Evolutionary conservation across 37 sponge, comb jelly and placozoan genomes (phyloP).

Genomic region (Sycon ciliatum): DNA sequence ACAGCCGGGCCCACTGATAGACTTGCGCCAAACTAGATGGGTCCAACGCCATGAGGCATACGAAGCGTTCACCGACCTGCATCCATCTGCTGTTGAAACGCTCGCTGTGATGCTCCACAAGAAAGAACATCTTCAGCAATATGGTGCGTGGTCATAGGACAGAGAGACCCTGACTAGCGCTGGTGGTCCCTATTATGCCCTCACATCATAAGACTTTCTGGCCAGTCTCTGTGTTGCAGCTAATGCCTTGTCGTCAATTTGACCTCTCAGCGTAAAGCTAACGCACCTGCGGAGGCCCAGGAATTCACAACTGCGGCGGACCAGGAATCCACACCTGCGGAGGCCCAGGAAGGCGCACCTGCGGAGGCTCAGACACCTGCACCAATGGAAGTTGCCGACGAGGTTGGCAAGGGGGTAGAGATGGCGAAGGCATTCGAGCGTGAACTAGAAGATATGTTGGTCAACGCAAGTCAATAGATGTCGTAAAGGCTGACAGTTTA

Average conservation of each 20-base stretch:
- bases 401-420: too few species aligned
- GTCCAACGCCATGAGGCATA: slow-evolving; percentile 47
- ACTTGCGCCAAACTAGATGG: slow-evolving; percentile 43
- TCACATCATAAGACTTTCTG: not conserved
- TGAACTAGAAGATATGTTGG: too few species aligned
- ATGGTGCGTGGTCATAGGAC: slow-evolving; percentile 56
- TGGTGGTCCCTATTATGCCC: not conserved
- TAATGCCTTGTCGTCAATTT: not conserved
- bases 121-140: slow-evolving; percentile 15
- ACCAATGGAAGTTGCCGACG: too few species aligned
- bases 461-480: slow-evolving; percentile 15
- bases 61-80: slow-evolving; percentile 42
- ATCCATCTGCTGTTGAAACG: slow-evolving; percentile 24
- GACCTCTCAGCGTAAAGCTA: not conserved
- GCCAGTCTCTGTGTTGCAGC: too few species aligned
- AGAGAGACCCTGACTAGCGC: slow-evolving; percentile 12
- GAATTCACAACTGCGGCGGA: too few species aligned
- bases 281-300: too few species aligned
- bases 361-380: too few species aligned
- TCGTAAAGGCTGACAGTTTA: slow-evolving; percentile 40
- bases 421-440: too few species aligned
- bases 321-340: too few species aligned
- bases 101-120: slow-evolving; percentile 43
- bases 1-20: too few species aligned
- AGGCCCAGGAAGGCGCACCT: too few species aligned